These are phyloP conservation scores for Mustelus asterias DNA, from an alignment of 2,113 vertebrate genomes.

Conservation along the genomic window DNA sequence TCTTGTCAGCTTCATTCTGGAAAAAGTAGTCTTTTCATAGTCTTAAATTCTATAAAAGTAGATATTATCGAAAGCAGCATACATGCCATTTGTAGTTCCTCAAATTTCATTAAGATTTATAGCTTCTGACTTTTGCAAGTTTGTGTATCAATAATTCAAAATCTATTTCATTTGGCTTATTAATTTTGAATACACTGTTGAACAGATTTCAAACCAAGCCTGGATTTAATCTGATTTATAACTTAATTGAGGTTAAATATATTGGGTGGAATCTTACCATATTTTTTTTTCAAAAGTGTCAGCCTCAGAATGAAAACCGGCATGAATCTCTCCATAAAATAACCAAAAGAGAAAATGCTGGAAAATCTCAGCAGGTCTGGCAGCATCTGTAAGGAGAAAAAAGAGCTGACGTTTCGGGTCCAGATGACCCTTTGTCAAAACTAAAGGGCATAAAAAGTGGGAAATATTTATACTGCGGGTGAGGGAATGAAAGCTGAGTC, in stretches of 20 bases:
- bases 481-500: too few species aligned
- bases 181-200: neutral
- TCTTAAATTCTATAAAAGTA: neutral
- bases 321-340: too few species aligned
- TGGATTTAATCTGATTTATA: neutral
- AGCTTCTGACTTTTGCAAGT: neutral
- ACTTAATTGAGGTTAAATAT: neutral
- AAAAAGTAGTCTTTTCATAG: neutral
- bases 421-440: too few species aligned
- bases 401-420: too few species aligned
- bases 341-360: too few species aligned
- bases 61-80: neutral
- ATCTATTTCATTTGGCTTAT: neutral
- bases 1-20: neutral
- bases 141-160: neutral
- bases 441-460: too few species aligned
- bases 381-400: too few species aligned
- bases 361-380: too few species aligned
- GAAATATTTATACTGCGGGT: too few species aligned
- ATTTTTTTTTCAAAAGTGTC: too few species aligned
- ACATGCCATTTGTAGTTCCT: neutral
- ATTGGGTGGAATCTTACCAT: too few species aligned
- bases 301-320: too few species aligned
- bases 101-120: neutral
- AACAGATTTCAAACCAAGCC: neutral